Conservation (phyloP, 2,797 vertebrate genomes). For the Carcharodon carcharias region DNA sequence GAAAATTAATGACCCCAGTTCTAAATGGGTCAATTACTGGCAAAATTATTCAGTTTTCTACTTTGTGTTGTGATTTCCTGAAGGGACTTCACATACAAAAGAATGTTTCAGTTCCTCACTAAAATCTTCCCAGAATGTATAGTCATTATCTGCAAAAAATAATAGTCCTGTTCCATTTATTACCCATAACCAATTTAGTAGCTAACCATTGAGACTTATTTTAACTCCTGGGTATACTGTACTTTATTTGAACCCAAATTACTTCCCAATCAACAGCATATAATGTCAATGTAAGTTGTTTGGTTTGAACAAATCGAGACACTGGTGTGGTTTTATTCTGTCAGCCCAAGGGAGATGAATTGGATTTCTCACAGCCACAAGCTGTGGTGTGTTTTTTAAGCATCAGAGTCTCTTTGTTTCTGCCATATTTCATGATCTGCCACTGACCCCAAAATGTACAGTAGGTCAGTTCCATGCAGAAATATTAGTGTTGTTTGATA, state of each 20-base stretch:
- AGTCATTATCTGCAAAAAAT: conserved; percentile 26
- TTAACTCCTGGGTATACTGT: conserved; percentile 26
- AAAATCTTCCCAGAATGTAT: not conserved
- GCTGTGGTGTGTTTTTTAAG: conserved; percentile 2
- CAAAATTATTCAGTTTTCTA: not conserved
- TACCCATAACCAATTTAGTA: not conserved
- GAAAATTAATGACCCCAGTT: conserved; percentile 11
- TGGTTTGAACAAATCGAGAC: conserved; percentile 22
- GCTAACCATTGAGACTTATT: not conserved
- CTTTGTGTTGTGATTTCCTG: not conserved
- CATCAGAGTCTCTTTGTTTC: not conserved
- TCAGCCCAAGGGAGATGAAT: not conserved
- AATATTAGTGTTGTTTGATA: not conserved
- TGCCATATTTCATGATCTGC: not conserved
- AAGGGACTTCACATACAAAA: not conserved
- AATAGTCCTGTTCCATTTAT: conserved; percentile 7
- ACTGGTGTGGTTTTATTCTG: conserved; percentile 19
- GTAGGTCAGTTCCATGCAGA: not conserved
- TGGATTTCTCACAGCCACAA: conserved; percentile 8
- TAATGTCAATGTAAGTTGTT: conserved; percentile 12
- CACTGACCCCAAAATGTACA: not conserved
- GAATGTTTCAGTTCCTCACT: not conserved
- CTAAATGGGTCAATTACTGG: conserved; percentile 16
- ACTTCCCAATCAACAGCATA: not conserved
- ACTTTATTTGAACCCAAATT: conserved; percentile 25